A percentile compares a stretch with the other conserved stretches of the same genome.
These are phyloP conservation scores for Brenthis daphne DNA, from an alignment of 2,888 invertebrate species.

Conservation along the genomic window DNA sequence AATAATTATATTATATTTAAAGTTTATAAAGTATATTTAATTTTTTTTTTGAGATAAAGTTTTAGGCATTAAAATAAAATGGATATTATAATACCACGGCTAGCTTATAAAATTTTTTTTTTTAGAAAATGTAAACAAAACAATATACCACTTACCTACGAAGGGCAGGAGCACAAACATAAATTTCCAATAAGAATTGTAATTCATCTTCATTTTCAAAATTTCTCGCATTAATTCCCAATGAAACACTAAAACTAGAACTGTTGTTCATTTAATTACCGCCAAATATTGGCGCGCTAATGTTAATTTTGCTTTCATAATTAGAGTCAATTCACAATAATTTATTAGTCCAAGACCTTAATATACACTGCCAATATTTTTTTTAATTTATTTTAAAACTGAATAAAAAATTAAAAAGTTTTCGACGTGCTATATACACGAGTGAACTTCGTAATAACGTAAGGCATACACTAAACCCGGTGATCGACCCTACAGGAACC, in stretches of 20 bases:
- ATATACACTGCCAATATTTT: slow-evolving; percentile 15
- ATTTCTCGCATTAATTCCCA: slow-evolving; percentile 41
- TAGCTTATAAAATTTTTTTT: background rate
- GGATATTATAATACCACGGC: no score
- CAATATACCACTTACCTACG: slow-evolving; percentile 59
- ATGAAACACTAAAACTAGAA: slow-evolving; percentile 35
- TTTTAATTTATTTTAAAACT: slow-evolving; percentile 2
- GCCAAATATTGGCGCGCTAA: slow-evolving; percentile 45
- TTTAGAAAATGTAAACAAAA: background rate
- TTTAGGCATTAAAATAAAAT: background rate
- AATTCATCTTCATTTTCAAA: slow-evolving; percentile 62
- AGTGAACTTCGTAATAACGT: slow-evolving; percentile 53
- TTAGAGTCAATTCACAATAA: slow-evolving; percentile 41
- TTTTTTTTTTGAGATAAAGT: no score
- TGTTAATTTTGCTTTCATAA: slow-evolving; percentile 45
- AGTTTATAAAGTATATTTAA: no score
- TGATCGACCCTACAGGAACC: slow-evolving; percentile 83
- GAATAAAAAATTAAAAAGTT: slow-evolving; percentile 1
- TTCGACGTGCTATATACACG: slow-evolving; percentile 48
- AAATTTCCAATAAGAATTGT: slow-evolving; percentile 58
- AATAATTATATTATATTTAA: no score
- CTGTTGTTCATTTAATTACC: slow-evolving; percentile 47
- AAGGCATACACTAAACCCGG: slow-evolving; percentile 63
- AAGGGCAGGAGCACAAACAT: slow-evolving; percentile 56
- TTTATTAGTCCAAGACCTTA: slow-evolving; percentile 18